phyloP scores from a whole-genome alignment of 2,113 vertebrate genomes.

The Hirundichthys speculiger region DNA sequence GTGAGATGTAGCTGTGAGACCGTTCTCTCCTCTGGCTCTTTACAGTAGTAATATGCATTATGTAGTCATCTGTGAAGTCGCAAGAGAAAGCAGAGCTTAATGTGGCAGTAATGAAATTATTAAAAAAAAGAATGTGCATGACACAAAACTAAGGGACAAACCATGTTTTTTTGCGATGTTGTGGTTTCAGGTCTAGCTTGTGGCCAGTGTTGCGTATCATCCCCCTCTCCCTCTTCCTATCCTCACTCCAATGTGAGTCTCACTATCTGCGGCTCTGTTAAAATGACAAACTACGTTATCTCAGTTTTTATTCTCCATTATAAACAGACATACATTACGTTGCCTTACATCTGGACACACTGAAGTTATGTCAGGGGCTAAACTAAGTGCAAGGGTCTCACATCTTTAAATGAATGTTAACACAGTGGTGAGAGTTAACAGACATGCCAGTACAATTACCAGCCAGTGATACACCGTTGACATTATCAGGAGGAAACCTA shows the following conservation, averaged over 20 bases:
- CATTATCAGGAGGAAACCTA: slow-evolving; percentile 73
- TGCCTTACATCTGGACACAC: slow-evolving; percentile 31
- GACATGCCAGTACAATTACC: slow-evolving; percentile 67
- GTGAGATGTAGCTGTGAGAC: too few species aligned
- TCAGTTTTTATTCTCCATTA: slow-evolving; percentile 17
- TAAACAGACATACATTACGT: slow-evolving; percentile 31
- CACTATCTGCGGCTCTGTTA: neutral
- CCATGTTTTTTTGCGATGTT: slow-evolving; percentile 37
- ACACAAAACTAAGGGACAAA: slow-evolving; percentile 15
- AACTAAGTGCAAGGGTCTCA: slow-evolving; percentile 55
- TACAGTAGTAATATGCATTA: too few species aligned
- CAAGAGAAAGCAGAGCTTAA: too few species aligned
- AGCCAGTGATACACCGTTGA: slow-evolving; percentile 63
- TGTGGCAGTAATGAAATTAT: too few species aligned
- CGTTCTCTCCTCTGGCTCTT: too few species aligned
- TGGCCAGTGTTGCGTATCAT: slow-evolving; percentile 26
- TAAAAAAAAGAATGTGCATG: neutral
- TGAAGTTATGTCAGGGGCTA: slow-evolving; percentile 42
- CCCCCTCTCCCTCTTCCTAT: slow-evolving; percentile 4
- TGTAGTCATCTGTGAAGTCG: too few species aligned
- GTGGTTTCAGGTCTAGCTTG: slow-evolving; percentile 48
- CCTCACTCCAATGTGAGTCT: neutral
- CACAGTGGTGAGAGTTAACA: slow-evolving; percentile 71
- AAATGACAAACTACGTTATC: slow-evolving; percentile 22
- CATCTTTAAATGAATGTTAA: slow-evolving; percentile 74